Percentiles rank a stretch among this genome's conserved stretches.
These are phyloP conservation scores for Drosophila triauraria DNA, from an alignment of 1,140 invertebrate species.

Conservation along the genomic window DNA sequence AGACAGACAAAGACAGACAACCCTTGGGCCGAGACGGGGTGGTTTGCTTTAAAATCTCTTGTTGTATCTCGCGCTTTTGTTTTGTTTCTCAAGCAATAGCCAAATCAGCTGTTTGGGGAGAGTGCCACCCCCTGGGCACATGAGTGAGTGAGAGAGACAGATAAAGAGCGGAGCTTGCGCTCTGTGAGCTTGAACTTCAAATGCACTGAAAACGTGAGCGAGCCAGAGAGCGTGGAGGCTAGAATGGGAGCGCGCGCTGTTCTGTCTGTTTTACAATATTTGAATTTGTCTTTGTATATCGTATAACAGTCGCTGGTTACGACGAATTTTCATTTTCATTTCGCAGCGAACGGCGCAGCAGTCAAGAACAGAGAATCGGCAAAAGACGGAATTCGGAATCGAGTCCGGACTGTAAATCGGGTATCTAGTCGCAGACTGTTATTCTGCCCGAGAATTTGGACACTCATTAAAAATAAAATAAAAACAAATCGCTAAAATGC, in stretches of 20 bases:
- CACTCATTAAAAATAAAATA: constrained; percentile 5
- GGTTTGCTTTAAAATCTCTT: constrained; percentile 19
- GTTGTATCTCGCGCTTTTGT: constrained; percentile 12
- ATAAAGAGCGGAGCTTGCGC: constrained; percentile 64
- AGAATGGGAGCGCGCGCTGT: constrained; percentile 20
- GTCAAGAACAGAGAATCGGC: constrained; percentile 60
- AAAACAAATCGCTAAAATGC: constrained; percentile 33
- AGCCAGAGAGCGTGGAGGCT: constrained; percentile 14
- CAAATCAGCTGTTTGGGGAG: constrained; percentile 67
- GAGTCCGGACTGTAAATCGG: constrained; percentile 29
- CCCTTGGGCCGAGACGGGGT: constrained; percentile 45
- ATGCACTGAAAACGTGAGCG: constrained; percentile 55
- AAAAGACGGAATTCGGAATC: constrained; percentile 25
- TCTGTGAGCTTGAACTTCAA: constrained; percentile 76
- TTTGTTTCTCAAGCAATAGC: constrained; percentile 35
- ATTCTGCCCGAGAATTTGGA: constrained; percentile 22
- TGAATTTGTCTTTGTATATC: constrained; percentile 66
- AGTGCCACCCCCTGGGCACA: constrained; percentile 29
- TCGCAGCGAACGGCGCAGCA: constrained; percentile 79
- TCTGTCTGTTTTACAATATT: constrained; percentile 50
- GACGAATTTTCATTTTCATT: constrained; percentile 83
- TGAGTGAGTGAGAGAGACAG: constrained; percentile 21
- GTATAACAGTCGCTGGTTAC: constrained; percentile 80
- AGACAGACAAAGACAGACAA: constrained; percentile 30
- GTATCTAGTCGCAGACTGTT: constrained; percentile 31